phyloP scores from a whole-genome alignment of 2,797 vertebrate species.

The Micromesistius poutassou region DNA sequence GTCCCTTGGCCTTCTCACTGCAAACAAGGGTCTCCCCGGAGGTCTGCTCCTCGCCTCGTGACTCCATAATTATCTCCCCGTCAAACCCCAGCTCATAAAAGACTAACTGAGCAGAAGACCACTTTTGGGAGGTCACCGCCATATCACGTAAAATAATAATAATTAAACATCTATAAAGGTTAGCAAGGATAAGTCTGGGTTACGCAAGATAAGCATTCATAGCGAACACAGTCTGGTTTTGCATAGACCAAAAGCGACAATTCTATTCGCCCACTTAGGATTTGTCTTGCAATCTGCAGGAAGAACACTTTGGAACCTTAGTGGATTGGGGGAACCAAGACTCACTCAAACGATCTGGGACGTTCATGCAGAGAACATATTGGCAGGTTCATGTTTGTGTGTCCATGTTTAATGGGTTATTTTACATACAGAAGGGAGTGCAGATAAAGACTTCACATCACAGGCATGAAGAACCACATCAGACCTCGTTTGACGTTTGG shows the following conservation, averaged over 20 bases:
- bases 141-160: not conserved
- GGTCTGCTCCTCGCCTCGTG: constrained; percentile 26
- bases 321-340: not conserved
- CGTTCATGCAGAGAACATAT: not conserved
- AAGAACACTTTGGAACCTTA: not conserved
- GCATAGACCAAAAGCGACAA: not conserved
- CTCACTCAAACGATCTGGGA: not conserved
- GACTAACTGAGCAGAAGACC: not conserved
- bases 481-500: too few species aligned
- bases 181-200: not conserved
- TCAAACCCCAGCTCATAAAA: not conserved
- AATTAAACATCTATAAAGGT: not conserved
- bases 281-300: too few species aligned
- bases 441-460: too few species aligned
- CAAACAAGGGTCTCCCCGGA: constrained; percentile 34
- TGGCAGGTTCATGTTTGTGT: too few species aligned
- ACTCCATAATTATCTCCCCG: constrained; percentile 11
- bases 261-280: too few species aligned
- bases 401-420: too few species aligned
- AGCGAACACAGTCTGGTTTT: not conserved
- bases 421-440: too few species aligned
- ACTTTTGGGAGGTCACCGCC: not conserved
- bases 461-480: too few species aligned
- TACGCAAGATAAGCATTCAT: not conserved
- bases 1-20: constrained; percentile 43